Percentiles rank a stretch among this genome's conserved stretches.
phyloP scores from a whole-genome alignment of 1,140 invertebrate genomes.

The Bombus superbus region DNA sequence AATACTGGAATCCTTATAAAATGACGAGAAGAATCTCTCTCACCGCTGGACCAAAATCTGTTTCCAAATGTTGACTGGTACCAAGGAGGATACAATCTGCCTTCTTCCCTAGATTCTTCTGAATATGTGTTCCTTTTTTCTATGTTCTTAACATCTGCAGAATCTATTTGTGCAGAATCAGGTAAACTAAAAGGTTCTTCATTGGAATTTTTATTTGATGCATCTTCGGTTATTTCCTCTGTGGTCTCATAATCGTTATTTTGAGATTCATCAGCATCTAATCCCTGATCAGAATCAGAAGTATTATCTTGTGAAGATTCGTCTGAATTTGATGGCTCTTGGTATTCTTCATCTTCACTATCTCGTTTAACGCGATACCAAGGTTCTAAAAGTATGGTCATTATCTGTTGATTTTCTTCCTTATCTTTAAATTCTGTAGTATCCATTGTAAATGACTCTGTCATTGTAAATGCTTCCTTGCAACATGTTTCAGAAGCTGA shows the following conservation, averaged over 20 bases:
- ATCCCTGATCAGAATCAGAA: not conserved
- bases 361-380: not conserved
- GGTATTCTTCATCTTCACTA: not conserved
- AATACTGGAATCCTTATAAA: constrained; percentile 64
- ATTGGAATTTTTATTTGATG: not conserved
- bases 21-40: constrained; percentile 3
- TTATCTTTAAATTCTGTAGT: not conserved
- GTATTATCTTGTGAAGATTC: not conserved
- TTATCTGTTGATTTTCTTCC: not conserved
- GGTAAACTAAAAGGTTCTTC: not conserved
- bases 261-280: not conserved
- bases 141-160: not conserved
- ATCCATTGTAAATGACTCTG: not conserved
- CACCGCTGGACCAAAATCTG: constrained; percentile 17
- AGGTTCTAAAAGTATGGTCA: not conserved
- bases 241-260: not conserved
- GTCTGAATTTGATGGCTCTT: not conserved
- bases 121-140: not conserved
- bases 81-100: constrained; percentile 4
- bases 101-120: constrained; percentile 16
- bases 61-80: constrained; percentile 3
- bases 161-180: not conserved
- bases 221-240: not conserved
- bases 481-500: not conserved
- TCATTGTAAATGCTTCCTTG: not conserved